phyloP scores from a whole-genome alignment of 1,140 invertebrate species.

The Tenebrio molitor region DNA sequence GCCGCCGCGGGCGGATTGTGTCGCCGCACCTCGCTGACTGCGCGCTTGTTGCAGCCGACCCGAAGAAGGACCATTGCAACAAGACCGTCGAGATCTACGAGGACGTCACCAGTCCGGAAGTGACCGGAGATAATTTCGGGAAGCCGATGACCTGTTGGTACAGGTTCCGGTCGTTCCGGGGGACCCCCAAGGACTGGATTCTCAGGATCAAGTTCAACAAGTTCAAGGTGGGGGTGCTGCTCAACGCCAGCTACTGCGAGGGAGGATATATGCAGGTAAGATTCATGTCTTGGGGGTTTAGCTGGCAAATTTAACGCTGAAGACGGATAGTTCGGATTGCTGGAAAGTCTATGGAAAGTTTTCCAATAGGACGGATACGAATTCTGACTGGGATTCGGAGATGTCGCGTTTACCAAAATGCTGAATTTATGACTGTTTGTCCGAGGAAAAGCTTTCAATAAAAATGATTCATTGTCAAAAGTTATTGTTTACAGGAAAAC shows the following conservation, averaged over 20 bases:
- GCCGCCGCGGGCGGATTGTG: not conserved
- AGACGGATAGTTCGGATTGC: no score
- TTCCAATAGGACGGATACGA: no score
- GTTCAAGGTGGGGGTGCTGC: slow-evolving; percentile 89
- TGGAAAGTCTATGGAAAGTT: no score
- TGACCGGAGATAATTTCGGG: slow-evolving; percentile 85
- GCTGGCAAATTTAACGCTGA: slow-evolving; percentile 8
- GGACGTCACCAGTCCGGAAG: slow-evolving; percentile 87
- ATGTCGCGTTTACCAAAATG: no score
- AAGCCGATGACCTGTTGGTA: slow-evolving; percentile 90
- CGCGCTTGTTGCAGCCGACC: slow-evolving; percentile 70
- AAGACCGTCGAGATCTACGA: slow-evolving; percentile 94
- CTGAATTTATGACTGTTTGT: no score
- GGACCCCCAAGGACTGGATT: slow-evolving; percentile 89
- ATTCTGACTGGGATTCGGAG: no score
- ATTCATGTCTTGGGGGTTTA: no score
- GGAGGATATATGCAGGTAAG: slow-evolving; percentile 88
- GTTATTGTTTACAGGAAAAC: no score
- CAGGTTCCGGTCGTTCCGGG: slow-evolving; percentile 86
- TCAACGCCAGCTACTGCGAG: slow-evolving; percentile 88
- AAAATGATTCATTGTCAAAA: no score
- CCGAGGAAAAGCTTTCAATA: no score
- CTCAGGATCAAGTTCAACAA: slow-evolving; percentile 91
- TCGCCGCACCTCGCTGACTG: not conserved
- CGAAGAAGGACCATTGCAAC: slow-evolving; percentile 86